Evolutionary conservation across 2,113 vertebrate species (phyloP), one percentile per base, ranked within the genome.

Genomic region (Panurus biarmicus): DNA sequence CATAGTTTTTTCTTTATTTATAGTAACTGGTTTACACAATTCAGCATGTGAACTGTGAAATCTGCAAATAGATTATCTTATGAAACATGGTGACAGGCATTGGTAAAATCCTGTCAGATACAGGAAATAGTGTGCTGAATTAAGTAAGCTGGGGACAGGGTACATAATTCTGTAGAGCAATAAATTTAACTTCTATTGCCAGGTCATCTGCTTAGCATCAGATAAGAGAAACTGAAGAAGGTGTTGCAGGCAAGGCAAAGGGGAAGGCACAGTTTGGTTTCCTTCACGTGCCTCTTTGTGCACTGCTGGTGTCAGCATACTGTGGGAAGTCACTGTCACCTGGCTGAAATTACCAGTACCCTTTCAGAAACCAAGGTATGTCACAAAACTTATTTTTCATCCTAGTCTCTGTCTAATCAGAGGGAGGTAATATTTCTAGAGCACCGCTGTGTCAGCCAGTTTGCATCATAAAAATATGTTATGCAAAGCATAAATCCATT

Each of bases 401-500:
- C 48, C 82, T 80, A 38, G 42, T 88, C 69, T 58, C 51, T 87
- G 85, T 93, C 78, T 95, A 61, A 93, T 53, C 4, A 6, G 83
- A 79, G 71, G 85, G 82, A 71, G 29, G 56, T 94, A 61, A 77
- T 69, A 58, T 70, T 82, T 92, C 74, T 90, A 93, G 81, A 96
- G 62, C 61, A 78, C 94, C 83, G 61, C 96, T 83, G 65, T 90
- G 54, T 96, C 93, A 95, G 58, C 64, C 81, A 94, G 93, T 95
- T 95, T 95, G 77, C 94, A 92, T 85, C 87, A 50, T 66, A 90
- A 89, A 87, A 96, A 88, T 78, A 71, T 82, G 60, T 91, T 89
- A 84, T 33, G 69, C 87, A 66, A 87, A 83, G 87, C 83, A 85
- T 6, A 81, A 91, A 89, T 58, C 24, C 16, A 54, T 93, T 97